Evolutionary conservation across 92 coral and sea anemone species (phyloP).

Genomic region (Blastomussa wellsi): DNA sequence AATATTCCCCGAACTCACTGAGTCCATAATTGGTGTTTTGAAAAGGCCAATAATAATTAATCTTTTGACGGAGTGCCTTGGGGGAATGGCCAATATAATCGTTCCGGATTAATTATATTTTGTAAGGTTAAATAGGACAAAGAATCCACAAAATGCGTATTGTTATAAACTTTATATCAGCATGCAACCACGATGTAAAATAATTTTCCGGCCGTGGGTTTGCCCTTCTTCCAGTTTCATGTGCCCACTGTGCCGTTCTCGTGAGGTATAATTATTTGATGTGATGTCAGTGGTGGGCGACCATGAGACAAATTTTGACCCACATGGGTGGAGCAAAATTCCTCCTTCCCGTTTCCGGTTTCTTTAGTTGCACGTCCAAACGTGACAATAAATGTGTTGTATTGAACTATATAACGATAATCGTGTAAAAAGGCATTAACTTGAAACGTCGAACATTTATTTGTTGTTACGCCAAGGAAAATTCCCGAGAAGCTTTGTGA

Average conservation of each 20-base stretch:
- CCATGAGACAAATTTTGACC: too few species aligned
- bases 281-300: too few species aligned
- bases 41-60: not conserved
- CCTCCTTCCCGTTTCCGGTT: not conserved
- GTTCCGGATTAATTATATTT: not conserved
- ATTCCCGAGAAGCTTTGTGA: not conserved
- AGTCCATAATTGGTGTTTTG: not conserved
- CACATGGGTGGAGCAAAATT: not conserved
- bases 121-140: not conserved
- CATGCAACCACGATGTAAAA: not conserved
- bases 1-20: too few species aligned
- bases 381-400: not conserved
- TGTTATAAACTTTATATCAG: not conserved
- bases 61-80: not conserved
- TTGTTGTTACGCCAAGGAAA: not conserved
- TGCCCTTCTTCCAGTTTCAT: not conserved
- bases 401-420: not conserved
- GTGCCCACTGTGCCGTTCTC: too few species aligned
- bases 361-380: not conserved
- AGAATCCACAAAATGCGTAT: not conserved
- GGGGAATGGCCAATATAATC: not conserved
- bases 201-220: not conserved
- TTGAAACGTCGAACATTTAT: not conserved
- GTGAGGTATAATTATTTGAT: too few species aligned
- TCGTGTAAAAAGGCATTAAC: not conserved